phyloP scores from a whole-genome alignment of 2,113 vertebrate genomes.

The Sciurus niger region DNA sequence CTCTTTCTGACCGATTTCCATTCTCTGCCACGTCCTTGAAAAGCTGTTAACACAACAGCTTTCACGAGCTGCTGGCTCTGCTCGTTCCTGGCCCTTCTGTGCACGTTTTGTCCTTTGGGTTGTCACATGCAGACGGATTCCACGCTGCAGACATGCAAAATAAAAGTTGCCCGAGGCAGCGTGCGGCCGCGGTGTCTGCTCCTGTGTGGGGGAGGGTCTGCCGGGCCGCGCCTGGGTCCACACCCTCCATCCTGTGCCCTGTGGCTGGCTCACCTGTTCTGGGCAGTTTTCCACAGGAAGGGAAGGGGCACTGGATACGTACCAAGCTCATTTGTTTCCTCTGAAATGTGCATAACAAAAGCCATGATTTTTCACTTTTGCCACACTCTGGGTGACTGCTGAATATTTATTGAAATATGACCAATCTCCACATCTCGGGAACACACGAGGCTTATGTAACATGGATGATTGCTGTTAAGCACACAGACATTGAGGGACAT shows the following conservation, averaged over 20 bases:
- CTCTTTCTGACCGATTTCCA: conserved; percentile 53
- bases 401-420: background rate
- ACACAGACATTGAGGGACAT: rapidly evolving
- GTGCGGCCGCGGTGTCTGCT: background rate
- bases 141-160: conserved; percentile 64
- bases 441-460: background rate
- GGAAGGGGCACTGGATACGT: rapidly evolving
- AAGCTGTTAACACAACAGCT: conserved; percentile 72
- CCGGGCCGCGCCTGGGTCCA: background rate
- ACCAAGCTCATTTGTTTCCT: background rate
- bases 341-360: background rate
- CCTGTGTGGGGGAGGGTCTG: background rate
- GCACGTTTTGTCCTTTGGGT: conserved; percentile 72
- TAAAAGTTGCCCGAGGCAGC: conserved; percentile 85
- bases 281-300: background rate
- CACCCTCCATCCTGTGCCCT: too few species aligned
- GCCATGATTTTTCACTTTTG: rapidly evolving
- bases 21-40: conserved; percentile 43
- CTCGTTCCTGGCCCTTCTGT: conserved; percentile 31
- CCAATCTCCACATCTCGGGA: background rate
- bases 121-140: conserved; percentile 28
- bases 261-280: background rate
- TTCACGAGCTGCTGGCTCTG: conserved; percentile 58
- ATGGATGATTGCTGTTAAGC: background rate
- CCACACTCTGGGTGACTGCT: background rate